phyloP scores from a whole-genome alignment of 2,888 invertebrate species.

The Noctua fimbriata region DNA sequence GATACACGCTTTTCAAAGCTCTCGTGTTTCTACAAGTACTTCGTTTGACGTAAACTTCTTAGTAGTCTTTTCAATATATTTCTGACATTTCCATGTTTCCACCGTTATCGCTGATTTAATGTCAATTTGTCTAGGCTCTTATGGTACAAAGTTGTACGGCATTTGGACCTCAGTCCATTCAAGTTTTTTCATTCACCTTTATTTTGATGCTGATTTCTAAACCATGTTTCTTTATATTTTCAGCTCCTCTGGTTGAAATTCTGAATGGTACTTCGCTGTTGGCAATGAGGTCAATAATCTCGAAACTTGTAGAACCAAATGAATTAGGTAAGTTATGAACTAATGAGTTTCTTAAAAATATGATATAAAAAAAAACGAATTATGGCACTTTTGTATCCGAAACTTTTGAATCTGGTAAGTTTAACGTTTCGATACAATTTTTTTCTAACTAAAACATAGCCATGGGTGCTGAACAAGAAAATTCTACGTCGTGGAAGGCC shows the following conservation, averaged over 20 bases:
- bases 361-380: not conserved
- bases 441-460: not conserved
- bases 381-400: not conserved
- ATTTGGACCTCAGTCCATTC: not conserved
- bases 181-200: not conserved
- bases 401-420: not conserved
- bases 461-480: not conserved
- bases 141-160: not conserved
- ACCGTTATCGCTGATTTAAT: not conserved
- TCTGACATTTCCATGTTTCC: not conserved
- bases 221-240: slow-evolving; percentile 59
- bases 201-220: not conserved
- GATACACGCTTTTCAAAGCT: not conserved
- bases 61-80: not conserved
- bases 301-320: slow-evolving; percentile 92
- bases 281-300: slow-evolving; percentile 93
- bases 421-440: not conserved
- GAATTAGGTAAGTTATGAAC: slow-evolving; percentile 91
- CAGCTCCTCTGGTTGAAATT: slow-evolving; percentile 93
- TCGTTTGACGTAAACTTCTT: not conserved
- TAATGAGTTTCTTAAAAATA: not conserved
- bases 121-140: not conserved
- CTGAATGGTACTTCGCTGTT: slow-evolving; percentile 93
- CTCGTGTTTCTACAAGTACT: not conserved
- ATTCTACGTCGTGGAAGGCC: not conserved